Conservation (phyloP, 1,140 invertebrate genomes). For the Drosophila serrata region DNA sequence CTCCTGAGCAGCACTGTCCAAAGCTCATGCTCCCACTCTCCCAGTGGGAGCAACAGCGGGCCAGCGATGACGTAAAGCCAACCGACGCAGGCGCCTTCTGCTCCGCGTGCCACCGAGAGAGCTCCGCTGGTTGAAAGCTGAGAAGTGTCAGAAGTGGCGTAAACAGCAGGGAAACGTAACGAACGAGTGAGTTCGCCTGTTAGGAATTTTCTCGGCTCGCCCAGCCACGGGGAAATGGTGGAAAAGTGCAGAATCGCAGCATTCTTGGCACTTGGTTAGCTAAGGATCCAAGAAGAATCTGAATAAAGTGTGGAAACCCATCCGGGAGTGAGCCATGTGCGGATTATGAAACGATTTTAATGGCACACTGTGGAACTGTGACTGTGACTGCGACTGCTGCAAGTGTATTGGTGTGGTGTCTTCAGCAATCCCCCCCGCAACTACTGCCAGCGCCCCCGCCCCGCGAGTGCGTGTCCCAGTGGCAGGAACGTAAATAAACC, state of each 20-base stretch:
- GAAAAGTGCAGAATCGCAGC: constrained; percentile 65
- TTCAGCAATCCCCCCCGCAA: constrained; percentile 18
- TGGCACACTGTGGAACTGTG: constrained; percentile 42
- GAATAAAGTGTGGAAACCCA: constrained; percentile 3
- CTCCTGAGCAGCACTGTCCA: background rate
- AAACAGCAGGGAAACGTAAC: constrained; percentile 80
- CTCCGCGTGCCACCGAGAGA: constrained; percentile 22
- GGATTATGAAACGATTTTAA: constrained; percentile 73
- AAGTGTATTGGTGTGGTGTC: constrained; percentile 60
- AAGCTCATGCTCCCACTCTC: constrained; percentile 32
- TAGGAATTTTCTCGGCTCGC: constrained; percentile 79
- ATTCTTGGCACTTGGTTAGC: constrained; percentile 65
- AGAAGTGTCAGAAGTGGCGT: constrained; percentile 78
- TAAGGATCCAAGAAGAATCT: constrained; percentile 20
- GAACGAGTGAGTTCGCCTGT: constrained; percentile 68
- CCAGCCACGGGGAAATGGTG: constrained; percentile 57
- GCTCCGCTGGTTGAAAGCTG: constrained; percentile 44
- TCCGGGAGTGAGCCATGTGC: constrained; percentile 47
- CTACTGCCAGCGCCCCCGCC: constrained; percentile 11
- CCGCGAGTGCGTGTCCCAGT: constrained; percentile 37
- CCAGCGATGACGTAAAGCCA: constrained; percentile 72
- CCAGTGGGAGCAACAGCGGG: constrained; percentile 38
- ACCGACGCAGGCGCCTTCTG: constrained; percentile 51
- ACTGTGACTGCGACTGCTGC: constrained; percentile 53
- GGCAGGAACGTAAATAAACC: constrained; percentile 76